A percentile compares a stretch with the other conserved stretches of the same genome.
Evolutionary conservation across 2,888 invertebrate species (phyloP).

Genomic region (Tetrapedia diversipes): DNA sequence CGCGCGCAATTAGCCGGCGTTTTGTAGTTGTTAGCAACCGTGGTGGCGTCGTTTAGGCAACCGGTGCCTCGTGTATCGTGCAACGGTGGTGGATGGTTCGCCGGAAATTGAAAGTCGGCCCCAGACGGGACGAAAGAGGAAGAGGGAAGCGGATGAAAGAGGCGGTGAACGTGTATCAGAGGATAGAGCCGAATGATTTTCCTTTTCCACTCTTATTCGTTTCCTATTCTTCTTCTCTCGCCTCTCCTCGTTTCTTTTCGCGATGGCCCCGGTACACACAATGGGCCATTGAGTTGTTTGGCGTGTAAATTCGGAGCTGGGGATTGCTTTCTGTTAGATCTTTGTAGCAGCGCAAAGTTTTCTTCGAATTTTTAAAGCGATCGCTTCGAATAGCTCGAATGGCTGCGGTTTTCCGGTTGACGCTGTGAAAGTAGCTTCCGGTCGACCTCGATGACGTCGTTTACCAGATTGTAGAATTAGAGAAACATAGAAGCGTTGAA

Average conservation of each 20-base stretch:
- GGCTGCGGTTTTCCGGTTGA: too few species aligned
- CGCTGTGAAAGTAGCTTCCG: too few species aligned
- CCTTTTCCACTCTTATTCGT: slow-evolving; percentile 8
- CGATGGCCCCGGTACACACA: slow-evolving; percentile 9
- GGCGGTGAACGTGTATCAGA: neutral
- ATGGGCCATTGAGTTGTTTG: slow-evolving; percentile 31
- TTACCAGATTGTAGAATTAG: too few species aligned
- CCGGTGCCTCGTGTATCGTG: slow-evolving; percentile 47
- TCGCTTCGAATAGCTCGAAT: too few species aligned
- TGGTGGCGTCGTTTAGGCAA: slow-evolving; percentile 42
- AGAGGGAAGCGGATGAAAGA: neutral
- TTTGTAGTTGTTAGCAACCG: slow-evolving; percentile 51
- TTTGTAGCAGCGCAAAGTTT: too few species aligned
- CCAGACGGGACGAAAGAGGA: slow-evolving; percentile 4
- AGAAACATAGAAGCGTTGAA: too few species aligned
- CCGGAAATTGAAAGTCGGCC: slow-evolving; percentile 71
- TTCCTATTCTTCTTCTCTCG: neutral
- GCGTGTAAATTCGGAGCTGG: slow-evolving; percentile 32
- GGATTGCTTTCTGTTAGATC: slow-evolving; percentile 8
- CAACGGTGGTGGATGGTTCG: slow-evolving; percentile 54
- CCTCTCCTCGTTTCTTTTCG: neutral
- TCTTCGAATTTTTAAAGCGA: too few species aligned
- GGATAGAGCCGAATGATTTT: slow-evolving; percentile 30
- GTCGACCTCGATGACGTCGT: too few species aligned
- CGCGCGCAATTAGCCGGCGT: slow-evolving; percentile 63